Base-by-base conservation (phyloP, 2,113 vertebrate species). In the Menura novaehollandiae region DNA sequence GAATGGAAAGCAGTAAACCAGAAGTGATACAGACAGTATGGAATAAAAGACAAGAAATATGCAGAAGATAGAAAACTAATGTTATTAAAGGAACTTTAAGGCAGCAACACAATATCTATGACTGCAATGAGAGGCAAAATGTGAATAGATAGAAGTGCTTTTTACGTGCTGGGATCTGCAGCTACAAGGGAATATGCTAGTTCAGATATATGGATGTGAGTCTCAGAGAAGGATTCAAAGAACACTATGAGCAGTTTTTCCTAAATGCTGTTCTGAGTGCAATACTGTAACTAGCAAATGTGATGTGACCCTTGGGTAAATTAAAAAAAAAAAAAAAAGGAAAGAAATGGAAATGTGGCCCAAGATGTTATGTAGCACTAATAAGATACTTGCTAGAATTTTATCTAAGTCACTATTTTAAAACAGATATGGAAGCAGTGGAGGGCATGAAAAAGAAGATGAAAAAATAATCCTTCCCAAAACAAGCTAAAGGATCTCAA, bases 151-250 rank as follows among this genome's bases (percentile, higher is more conserved):
- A 20, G 28, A 74, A 67, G 21, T 35, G 16, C 13, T 24, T 77
- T 89, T 85, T 78, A 13, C 33, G 18, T 1, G 0, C 13, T 47
- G 24, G 9, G 24, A 60, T 28, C 15, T 35, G 19, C 47, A 72
- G 81, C 52, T 60, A 44, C 7, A 43, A 79, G 64, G 41, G 10
- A 59, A 62, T 69, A 16, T 44, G 33, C 13, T 39, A 19, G 21
- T 77, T 66, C 12, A 11, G 18, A 18, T 77, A 52, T 47, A 41
- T 0, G 0, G 56, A 41, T 77, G 13, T 0, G 1, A 58, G 19
- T 58, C 28, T 85, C 55, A n/a, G 55, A 59, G 43, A 74, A 69
- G 19, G 39, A 39, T 22, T 88, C 37, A 62, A 69, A 32, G 24
- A 69, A 66, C 0, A 0, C 21, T 44, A 7, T 52, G n/a, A 72